These are phyloP conservation scores for Dolichotis patagonum DNA, from an alignment of 2,113 vertebrate species.

Conservation along the genomic window DNA sequence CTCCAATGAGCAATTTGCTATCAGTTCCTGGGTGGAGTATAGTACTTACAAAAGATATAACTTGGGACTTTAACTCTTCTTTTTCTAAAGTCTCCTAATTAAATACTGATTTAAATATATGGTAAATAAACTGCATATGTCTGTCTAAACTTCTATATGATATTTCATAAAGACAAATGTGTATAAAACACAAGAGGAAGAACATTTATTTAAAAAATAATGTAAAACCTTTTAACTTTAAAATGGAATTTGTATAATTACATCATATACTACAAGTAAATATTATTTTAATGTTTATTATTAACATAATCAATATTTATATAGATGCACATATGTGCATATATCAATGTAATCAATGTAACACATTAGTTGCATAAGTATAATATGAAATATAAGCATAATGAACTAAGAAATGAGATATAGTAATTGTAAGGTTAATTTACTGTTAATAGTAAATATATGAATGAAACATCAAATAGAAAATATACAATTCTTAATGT, in stretches of 20 bases:
- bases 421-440: neutral
- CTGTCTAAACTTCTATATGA: neutral
- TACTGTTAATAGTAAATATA: neutral
- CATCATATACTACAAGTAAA: neutral
- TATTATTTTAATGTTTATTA: neutral
- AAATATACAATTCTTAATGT: neutral
- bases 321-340: neutral
- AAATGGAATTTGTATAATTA: neutral
- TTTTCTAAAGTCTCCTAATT: neutral
- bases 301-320: neutral
- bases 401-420: neutral
- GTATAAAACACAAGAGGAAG: neutral
- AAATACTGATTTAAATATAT: constrained; percentile 34
- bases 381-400: neutral
- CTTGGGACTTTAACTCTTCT: neutral
- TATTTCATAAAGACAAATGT: constrained; percentile 3
- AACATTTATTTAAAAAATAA: neutral
- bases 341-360: neutral
- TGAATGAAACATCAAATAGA: neutral
- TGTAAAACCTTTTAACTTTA: neutral
- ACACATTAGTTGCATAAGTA: neutral
- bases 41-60: neutral
- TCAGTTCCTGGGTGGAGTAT: neutral
- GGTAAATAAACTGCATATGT: neutral
- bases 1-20: neutral